These are phyloP conservation scores for Drosophila yakuba DNA, from an alignment of 1,140 invertebrate species.

Conservation along the genomic window DNA sequence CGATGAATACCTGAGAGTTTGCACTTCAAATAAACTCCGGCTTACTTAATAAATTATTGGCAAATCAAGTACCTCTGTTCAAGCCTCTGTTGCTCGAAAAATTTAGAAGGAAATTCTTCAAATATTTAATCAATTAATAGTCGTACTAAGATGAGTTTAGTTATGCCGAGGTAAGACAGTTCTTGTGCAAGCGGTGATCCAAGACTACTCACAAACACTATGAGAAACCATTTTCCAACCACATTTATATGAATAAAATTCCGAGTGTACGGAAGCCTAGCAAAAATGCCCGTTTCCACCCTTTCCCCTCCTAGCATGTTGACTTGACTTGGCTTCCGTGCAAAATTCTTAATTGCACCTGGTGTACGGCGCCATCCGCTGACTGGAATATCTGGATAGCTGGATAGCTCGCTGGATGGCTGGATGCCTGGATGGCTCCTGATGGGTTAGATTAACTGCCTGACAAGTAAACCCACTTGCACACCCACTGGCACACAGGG, in stretches of 20 bases:
- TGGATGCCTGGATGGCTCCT: conserved; percentile 55
- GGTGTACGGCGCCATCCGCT: conserved; percentile 78
- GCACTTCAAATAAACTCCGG: conserved; percentile 7
- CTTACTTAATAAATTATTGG: neutral
- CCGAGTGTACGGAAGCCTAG: conserved; percentile 17
- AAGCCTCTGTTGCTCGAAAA: no score
- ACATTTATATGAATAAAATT: neutral
- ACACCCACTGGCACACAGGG: conserved; percentile 19
- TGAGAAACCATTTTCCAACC: no score
- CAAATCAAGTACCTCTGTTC: no score
- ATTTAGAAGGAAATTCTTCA: no score
- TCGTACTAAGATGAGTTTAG: no score
- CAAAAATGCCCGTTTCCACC: conserved; percentile 2
- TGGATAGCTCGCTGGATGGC: conserved; percentile 34
- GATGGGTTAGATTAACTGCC: conserved; percentile 82
- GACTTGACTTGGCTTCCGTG: conserved; percentile 81
- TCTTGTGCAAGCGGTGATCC: no score
- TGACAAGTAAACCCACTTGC: conserved; percentile 76
- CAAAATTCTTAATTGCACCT: conserved; percentile 83
- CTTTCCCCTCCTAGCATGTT: conserved; percentile 32
- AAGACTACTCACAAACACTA: no score
- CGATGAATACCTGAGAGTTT: conserved; percentile 38
- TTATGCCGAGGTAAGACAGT: no score
- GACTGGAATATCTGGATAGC: conserved; percentile 72
- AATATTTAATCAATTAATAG: no score